Percentiles rank a stretch among this genome's conserved stretches.
These are phyloP conservation scores for Urocynchramus pylzowi DNA, from an alignment of 2,113 vertebrate genomes.

Conservation along the genomic window DNA sequence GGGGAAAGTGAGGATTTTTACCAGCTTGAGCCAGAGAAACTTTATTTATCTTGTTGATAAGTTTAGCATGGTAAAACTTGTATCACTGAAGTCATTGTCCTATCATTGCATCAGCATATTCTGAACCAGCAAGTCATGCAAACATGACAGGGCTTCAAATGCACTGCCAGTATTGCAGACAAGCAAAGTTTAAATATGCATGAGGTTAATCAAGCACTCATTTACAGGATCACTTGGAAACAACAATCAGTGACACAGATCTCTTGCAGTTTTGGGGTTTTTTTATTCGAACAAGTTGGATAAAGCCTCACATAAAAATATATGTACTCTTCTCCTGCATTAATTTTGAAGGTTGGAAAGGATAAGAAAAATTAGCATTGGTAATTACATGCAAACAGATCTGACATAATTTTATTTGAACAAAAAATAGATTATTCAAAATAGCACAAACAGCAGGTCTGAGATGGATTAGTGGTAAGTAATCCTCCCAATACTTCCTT, in stretches of 20 bases:
- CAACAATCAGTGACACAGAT: rapidly evolving
- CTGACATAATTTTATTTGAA: conserved; percentile 63
- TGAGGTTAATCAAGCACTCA: neutral
- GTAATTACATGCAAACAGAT: conserved; percentile 59
- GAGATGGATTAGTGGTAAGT: conserved; percentile 35
- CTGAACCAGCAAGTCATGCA: neutral
- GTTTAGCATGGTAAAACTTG: neutral
- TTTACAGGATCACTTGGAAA: neutral
- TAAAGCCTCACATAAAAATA: neutral
- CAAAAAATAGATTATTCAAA: conserved; percentile 58
- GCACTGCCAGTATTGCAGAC: neutral
- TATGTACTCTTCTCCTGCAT: neutral
- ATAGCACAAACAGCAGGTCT: conserved; percentile 41
- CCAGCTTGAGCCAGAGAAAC: neutral
- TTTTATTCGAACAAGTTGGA: neutral
- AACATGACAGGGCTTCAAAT: neutral
- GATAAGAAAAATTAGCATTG: conserved; percentile 61
- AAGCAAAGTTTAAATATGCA: neutral
- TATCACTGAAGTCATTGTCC: neutral
- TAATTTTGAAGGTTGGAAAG: neutral
- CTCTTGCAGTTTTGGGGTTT: neutral
- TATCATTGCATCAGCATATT: neutral
- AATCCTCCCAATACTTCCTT: conserved; percentile 3
- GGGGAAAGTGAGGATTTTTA: neutral
- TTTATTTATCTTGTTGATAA: neutral